Percentiles rank a stretch among this genome's conserved stretches.
phyloP scores from a whole-genome alignment of 2,797 vertebrate genomes.

The Meda fulgida region DNA sequence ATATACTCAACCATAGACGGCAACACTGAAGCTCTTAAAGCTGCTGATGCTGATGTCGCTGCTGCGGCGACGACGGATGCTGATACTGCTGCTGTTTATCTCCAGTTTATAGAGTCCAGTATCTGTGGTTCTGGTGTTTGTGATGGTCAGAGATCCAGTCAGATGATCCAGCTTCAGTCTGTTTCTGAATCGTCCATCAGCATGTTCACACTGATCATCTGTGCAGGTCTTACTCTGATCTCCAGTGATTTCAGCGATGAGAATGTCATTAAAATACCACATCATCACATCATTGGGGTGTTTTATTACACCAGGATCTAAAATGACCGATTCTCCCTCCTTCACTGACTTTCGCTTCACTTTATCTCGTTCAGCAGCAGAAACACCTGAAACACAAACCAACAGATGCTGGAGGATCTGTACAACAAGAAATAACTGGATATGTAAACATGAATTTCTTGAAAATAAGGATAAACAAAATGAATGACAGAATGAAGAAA shows the following conservation, averaged over 20 bases:
- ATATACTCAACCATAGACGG: not conserved
- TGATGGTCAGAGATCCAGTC: conserved; percentile 3
- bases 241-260: not conserved
- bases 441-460: not conserved
- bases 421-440: not conserved
- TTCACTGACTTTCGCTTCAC: not conserved
- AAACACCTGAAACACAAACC: not conserved
- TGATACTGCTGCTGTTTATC: not conserved
- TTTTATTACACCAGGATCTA: not conserved
- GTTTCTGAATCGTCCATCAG: not conserved
- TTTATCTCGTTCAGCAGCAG: not conserved
- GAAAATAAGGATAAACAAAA: not conserved
- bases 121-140: not conserved
- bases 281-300: not conserved
- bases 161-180: not conserved
- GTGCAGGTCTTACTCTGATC: no score
- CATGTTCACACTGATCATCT: not conserved
- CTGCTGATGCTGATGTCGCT: not conserved
- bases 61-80: not conserved
- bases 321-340: not conserved
- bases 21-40: not conserved
- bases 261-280: not conserved
- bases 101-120: not conserved
- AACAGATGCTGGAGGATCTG: not conserved
- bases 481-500: no score